Conservation (phyloP, 2,797 vertebrate genomes). For the Gephyroberyx darwinii region DNA sequence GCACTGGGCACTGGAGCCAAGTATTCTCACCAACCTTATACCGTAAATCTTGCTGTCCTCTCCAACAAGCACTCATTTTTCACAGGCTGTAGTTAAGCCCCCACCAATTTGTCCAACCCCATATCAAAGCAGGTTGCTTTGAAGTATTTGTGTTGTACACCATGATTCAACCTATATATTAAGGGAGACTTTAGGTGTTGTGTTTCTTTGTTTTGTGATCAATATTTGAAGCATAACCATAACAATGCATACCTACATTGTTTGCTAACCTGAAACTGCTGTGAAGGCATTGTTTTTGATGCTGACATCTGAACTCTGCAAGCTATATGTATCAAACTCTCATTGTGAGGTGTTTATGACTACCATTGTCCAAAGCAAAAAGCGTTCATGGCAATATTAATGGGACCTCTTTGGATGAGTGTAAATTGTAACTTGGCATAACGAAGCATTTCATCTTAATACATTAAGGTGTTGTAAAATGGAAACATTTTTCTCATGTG, state of each 20-base stretch:
- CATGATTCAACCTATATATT: background rate
- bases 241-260: background rate
- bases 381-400: background rate
- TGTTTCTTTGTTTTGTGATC: background rate
- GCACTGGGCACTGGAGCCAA: slow-evolving; percentile 40
- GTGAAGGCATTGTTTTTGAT: no score
- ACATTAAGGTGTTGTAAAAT: background rate
- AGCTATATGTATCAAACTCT: background rate
- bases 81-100: slow-evolving; percentile 36
- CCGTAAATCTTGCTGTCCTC: slow-evolving; percentile 60
- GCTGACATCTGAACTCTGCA: background rate
- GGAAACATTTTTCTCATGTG: background rate
- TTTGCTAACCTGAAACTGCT: background rate
- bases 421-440: background rate
- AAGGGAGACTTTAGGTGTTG: background rate
- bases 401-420: background rate
- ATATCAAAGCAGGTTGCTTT: slow-evolving; percentile 3
- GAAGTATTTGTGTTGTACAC: background rate
- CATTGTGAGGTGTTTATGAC: no score
- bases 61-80: slow-evolving; percentile 54
- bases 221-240: background rate
- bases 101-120: slow-evolving; percentile 35
- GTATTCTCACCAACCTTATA: slow-evolving; percentile 50
- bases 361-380: background rate
- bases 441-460: background rate